Percentiles rank a stretch among this genome's conserved stretches.
Conservation (phyloP, 1,140 invertebrate genomes). For the Drosophila busckii region DNA sequence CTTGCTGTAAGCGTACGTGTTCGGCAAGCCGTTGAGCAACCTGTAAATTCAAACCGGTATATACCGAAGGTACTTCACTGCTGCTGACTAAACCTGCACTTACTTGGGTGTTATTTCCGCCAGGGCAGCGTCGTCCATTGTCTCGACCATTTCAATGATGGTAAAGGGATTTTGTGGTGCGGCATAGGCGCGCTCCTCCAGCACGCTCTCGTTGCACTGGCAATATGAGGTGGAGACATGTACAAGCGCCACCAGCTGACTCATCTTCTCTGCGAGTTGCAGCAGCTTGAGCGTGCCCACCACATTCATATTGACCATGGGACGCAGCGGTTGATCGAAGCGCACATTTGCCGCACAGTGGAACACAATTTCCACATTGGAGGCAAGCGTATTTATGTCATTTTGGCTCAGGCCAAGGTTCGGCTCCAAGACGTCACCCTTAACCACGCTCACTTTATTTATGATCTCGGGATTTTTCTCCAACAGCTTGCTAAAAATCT, state of each 20-base stretch:
- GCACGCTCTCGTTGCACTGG: constrained; percentile 84
- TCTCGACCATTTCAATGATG: constrained; percentile 87
- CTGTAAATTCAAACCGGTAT: constrained; percentile 78
- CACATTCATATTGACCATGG: constrained; percentile 85
- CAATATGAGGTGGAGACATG: constrained; percentile 92
- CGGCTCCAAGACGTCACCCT: constrained; percentile 90
- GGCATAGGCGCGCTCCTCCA: constrained; percentile 85
- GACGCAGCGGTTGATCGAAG: constrained; percentile 91
- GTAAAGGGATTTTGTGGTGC: constrained; percentile 86
- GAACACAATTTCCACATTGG: constrained; percentile 89
- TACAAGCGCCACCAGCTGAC: constrained; percentile 85
- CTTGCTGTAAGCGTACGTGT: constrained; percentile 91
- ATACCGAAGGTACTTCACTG: neutral
- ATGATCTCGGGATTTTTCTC: constrained; percentile 82
- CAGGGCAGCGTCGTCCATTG: constrained; percentile 87
- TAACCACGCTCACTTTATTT: constrained; percentile 87
- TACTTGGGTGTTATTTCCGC: constrained; percentile 86
- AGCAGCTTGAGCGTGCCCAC: constrained; percentile 84
- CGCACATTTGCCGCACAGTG: constrained; percentile 95
- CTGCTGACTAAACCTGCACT: constrained; percentile 26
- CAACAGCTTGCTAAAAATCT: constrained; percentile 86
- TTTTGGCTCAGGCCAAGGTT: constrained; percentile 85
- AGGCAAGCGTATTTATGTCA: constrained; percentile 81
- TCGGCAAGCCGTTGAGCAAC: constrained; percentile 85
- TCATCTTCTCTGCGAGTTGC: constrained; percentile 84